A percentile compares a stretch with the other conserved stretches of the same genome.
Conservation (phyloP, 2,888 invertebrate genomes). For the Cantharis flavilabris region DNA sequence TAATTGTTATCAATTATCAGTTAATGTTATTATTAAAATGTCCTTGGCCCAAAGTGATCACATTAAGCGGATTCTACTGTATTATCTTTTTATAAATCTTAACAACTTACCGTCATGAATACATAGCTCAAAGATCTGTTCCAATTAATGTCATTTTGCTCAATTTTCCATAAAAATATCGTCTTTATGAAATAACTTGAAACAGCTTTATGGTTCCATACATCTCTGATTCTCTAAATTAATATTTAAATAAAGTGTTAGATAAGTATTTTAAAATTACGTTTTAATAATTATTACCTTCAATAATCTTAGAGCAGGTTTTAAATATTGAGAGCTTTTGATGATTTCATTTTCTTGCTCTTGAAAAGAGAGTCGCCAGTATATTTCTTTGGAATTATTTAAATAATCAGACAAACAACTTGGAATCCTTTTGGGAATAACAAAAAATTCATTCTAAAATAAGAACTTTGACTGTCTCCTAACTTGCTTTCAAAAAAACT, state of each 20-base stretch:
- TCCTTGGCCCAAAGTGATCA: too few relatives aligned
- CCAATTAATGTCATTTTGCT: not conserved
- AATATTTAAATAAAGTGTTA: not conserved
- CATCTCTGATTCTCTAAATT: not conserved
- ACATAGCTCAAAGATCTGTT: not conserved
- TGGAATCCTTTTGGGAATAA: slow-evolving; percentile 45
- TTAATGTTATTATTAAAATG: too few relatives aligned
- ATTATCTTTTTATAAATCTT: not conserved
- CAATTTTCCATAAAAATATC: slow-evolving; percentile 45
- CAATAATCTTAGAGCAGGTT: slow-evolving; percentile 47
- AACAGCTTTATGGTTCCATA: slow-evolving; percentile 34
- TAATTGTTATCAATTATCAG: too few relatives aligned
- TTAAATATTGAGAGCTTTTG: slow-evolving; percentile 37
- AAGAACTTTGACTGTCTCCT: not conserved
- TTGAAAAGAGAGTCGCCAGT: slow-evolving; percentile 54
- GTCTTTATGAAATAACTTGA: slow-evolving; percentile 59
- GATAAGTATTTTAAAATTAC: not conserved
- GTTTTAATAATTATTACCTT: slow-evolving; percentile 38
- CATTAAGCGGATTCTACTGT: too few relatives aligned
- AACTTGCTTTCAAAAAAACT: too few relatives aligned
- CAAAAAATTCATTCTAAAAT: slow-evolving; percentile 42
- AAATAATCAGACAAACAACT: not conserved
- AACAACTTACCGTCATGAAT: not conserved
- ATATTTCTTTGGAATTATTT: slow-evolving; percentile 7
- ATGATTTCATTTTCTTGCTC: slow-evolving; percentile 51